phyloP scores from a whole-genome alignment of 2,888 invertebrate species.

The Drosophila affinis region DNA sequence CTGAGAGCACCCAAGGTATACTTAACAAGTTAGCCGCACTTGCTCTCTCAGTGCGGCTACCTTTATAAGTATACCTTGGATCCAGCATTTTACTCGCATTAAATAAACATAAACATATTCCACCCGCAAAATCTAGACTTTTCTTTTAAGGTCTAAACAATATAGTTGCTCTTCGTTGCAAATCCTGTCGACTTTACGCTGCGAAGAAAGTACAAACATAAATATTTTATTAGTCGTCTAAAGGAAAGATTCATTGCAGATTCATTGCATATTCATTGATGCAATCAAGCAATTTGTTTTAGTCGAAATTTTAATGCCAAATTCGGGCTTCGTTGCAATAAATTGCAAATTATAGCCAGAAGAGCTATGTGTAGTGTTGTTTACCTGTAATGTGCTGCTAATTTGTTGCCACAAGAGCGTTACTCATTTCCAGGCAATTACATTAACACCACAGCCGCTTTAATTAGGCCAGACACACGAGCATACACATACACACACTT shows the following conservation, averaged over 20 bases:
- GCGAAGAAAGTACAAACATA: too few relatives aligned
- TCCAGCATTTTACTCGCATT: too few relatives aligned
- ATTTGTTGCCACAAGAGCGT: conserved; percentile 39
- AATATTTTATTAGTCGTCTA: too few relatives aligned
- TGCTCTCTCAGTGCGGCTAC: too few relatives aligned
- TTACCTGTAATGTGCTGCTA: conserved; percentile 39
- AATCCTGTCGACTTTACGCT: too few relatives aligned
- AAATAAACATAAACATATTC: too few relatives aligned
- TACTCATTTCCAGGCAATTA: conserved; percentile 65
- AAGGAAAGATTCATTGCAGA: neutral
- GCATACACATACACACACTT: conserved; percentile 4
- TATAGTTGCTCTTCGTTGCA: too few relatives aligned
- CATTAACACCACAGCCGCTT: conserved; percentile 64
- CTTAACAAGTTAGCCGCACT: too few relatives aligned
- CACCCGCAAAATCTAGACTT: too few relatives aligned
- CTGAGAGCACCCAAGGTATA: too few relatives aligned
- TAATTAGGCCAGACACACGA: conserved; percentile 54
- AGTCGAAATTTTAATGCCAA: conserved; percentile 20
- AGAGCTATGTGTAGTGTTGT: conserved; percentile 8
- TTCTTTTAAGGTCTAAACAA: too few relatives aligned
- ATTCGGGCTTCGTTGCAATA: neutral
- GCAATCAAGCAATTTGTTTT: conserved; percentile 15
- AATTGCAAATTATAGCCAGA: conserved; percentile 5
- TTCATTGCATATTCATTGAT: conserved; percentile 11
- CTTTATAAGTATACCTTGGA: too few relatives aligned